Percentiles rank a stretch among this genome's conserved stretches.
Evolutionary conservation across 2,797 vertebrate species (phyloP).

Genomic region (Amblyraja radiata): DNA sequence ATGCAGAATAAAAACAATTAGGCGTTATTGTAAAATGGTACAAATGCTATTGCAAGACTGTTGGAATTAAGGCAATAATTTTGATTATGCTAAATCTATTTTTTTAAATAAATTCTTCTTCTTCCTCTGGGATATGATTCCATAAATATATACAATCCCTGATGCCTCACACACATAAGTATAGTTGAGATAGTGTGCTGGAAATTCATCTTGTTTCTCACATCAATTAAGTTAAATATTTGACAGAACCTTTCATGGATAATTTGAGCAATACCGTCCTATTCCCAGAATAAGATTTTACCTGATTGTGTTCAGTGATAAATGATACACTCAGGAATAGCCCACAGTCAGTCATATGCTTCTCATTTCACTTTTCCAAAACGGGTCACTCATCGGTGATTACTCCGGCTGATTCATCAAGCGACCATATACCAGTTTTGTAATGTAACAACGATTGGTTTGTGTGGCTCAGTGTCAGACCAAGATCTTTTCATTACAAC

Average conservation of each 20-base stretch:
- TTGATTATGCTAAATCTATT: not conserved
- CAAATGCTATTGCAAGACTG: not conserved
- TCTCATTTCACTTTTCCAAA: not conserved
- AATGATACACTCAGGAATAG: not conserved
- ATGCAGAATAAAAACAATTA: not conserved
- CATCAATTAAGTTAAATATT: not conserved
- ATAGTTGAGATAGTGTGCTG: not conserved
- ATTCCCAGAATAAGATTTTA: not conserved
- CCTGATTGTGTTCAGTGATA: not conserved
- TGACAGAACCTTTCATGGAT: not conserved
- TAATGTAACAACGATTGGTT: not conserved
- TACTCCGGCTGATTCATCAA: not conserved
- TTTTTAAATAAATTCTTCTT: not conserved
- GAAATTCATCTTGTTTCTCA: not conserved
- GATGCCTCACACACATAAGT: not conserved
- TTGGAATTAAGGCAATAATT: not conserved
- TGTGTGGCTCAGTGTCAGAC: not conserved
- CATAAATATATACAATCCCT: not conserved
- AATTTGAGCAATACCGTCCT: not conserved
- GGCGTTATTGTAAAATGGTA: not conserved
- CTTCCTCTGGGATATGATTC: not conserved
- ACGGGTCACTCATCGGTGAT: not conserved
- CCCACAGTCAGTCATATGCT: not conserved
- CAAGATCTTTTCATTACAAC: not conserved
- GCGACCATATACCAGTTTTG: not conserved